These are phyloP conservation scores for Tenualosa ilisha DNA, from an alignment of 2,797 vertebrate species.

Conservation along the genomic window DNA sequence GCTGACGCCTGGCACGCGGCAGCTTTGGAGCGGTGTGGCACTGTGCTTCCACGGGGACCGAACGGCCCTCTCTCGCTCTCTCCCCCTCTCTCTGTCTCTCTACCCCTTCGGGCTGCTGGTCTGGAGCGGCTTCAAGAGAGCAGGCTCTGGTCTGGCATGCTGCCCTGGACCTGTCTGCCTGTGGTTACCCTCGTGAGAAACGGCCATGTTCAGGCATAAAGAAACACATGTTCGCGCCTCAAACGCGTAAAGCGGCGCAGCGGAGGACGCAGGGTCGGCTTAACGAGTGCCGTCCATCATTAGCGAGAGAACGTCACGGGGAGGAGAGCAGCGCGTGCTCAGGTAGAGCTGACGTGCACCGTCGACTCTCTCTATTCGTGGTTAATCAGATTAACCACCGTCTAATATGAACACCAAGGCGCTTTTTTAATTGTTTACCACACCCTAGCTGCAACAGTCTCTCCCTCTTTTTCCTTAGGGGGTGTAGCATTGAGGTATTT, in stretches of 20 bases:
- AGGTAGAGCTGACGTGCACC: neutral
- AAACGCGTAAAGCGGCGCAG: neutral
- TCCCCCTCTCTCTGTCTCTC: neutral
- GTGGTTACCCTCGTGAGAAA: slow-evolving; percentile 36
- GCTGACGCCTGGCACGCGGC: neutral
- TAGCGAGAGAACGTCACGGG: neutral
- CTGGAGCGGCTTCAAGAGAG: slow-evolving; percentile 49
- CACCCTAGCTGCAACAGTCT: neutral
- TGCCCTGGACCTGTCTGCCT: slow-evolving; percentile 45
- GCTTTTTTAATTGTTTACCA: neutral
- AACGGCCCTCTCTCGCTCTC: neutral
- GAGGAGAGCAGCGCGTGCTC: neutral
- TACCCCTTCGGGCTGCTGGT: slow-evolving; percentile 33
- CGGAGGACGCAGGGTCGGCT: neutral
- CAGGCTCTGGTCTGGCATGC: slow-evolving; percentile 43
- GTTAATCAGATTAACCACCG: neutral
- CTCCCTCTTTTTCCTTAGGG: neutral
- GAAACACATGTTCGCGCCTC: neutral
- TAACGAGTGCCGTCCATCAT: neutral
- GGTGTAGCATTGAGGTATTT: neutral
- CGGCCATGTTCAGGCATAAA: neutral
- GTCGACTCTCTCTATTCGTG: neutral
- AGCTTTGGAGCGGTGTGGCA: neutral
- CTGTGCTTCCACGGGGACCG: too few relatives aligned
- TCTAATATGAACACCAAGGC: neutral